These are phyloP conservation scores for Prochilodus magdalenae DNA, from an alignment of 2,113 vertebrate genomes.

Conservation along the genomic window DNA sequence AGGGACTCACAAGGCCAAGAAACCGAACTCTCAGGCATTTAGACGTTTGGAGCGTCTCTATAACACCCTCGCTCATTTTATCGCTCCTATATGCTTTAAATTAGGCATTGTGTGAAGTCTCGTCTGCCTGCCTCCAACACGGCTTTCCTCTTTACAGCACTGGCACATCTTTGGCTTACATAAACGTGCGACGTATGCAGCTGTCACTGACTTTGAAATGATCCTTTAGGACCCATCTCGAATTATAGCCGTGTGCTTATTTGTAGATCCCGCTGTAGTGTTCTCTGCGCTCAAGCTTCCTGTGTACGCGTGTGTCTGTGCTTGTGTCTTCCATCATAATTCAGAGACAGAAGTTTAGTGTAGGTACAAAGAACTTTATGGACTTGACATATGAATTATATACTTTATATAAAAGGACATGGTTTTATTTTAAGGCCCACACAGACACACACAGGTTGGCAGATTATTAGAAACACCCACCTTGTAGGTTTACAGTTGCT, in stretches of 20 bases:
- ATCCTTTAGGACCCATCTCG: constrained; percentile 9
- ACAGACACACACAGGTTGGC: too few species aligned
- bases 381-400: too few species aligned
- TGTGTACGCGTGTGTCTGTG: background rate
- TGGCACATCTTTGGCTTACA: background rate
- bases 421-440: too few species aligned
- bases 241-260: constrained; percentile 33
- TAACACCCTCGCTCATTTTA: background rate
- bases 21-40: background rate
- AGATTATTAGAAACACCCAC: too few species aligned
- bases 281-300: background rate
- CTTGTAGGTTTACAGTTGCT: too few species aligned
- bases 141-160: background rate
- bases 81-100: background rate
- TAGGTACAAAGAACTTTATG: too few species aligned
- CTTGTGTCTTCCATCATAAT: too few species aligned
- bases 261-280: constrained; percentile 5
- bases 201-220: constrained; percentile 26
- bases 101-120: background rate
- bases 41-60: background rate
- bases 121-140: background rate
- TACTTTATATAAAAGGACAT: too few species aligned
- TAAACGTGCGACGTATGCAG: background rate
- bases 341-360: too few species aligned
- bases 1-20: constrained; percentile 10